Conservation (phyloP, 2,888 invertebrate genomes). For the Trachelus troglodyta region DNA sequence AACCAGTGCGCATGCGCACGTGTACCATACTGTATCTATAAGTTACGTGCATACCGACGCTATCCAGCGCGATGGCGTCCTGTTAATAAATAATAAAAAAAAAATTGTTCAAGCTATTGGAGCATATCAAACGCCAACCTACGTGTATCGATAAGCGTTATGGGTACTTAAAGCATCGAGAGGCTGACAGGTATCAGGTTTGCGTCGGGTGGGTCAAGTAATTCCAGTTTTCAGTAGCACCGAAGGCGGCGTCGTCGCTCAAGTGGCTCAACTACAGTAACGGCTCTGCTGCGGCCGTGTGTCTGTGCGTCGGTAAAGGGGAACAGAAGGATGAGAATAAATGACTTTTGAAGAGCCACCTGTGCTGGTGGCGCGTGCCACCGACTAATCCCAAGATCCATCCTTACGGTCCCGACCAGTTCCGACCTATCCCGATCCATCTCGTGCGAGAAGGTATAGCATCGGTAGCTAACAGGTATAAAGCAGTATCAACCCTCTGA, state of each 20-base stretch:
- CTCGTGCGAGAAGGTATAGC: constrained; percentile 11
- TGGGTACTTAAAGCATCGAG: constrained; percentile 9
- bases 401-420: constrained; percentile 37
- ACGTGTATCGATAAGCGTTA: constrained; percentile 24
- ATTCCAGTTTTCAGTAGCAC: constrained; percentile 31
- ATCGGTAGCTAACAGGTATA: constrained; percentile 14
- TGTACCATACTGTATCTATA: constrained; percentile 14
- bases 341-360: constrained; percentile 56
- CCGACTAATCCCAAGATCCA: constrained; percentile 51
- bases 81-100: constrained; percentile 43
- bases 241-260: constrained; percentile 11
- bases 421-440: constrained; percentile 14
- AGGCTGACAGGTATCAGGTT: constrained; percentile 14
- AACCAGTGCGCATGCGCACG: constrained; percentile 7
- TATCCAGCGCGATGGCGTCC: constrained; percentile 25
- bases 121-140: constrained; percentile 41
- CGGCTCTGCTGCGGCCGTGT: constrained; percentile 8
- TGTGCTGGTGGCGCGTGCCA: constrained; percentile 59
- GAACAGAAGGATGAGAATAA: constrained; percentile 34
- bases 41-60: neutral
- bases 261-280: constrained; percentile 2
- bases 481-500: constrained; percentile 14
- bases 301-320: constrained; percentile 7
- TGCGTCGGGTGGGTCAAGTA: constrained; percentile 8
- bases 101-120: constrained; percentile 44